Base-by-base conservation (phyloP, 2,797 vertebrate species). In the Platalea minor region DNA sequence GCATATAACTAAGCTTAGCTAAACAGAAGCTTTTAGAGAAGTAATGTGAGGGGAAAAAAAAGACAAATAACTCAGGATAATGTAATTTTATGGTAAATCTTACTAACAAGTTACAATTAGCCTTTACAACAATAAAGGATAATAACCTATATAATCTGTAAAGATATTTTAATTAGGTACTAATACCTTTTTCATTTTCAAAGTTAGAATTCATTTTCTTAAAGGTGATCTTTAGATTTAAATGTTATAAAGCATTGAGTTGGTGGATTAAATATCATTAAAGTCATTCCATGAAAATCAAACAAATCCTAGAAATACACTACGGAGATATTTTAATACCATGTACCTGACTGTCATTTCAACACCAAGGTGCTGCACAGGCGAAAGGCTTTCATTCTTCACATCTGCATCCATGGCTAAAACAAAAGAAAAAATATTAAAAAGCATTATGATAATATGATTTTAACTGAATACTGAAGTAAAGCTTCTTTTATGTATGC, bases 361-460 rank as follows among this genome's bases (percentile, higher is more conserved):
- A 95, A 99, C 93, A 75, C 99, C 99, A 96, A 99, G 98, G 95
- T 98, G 98, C 80, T 99, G 98, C 94, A 99, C 96, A 74, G 98
- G 93, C 43, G 99, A 98, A 95, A 99, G 98, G 29, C 37, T 97
- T 63, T 97, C 98, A 26, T 94, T 97, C 94, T 97, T 97, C 88
- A 98, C 93, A 81, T 96, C 97, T 94, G 89, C 94, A 97, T 98
- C 98, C 35, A 92, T 92, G 19, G 95, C 99, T 99, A 96, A 95
- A 97, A 97, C 97, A 89, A 95, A 95, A 17, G 37, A 96, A 95
- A 92, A 86, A 63, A 93, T 88, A 92, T 41, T 88, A 94, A 92
- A 74, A 94, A 91, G 56, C 69, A 75, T 78, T 86, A 93, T 43
- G 48, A 88, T 64, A 96, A 82, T 48, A 93, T 7, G 0, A 88